Percentiles rank a stretch among this genome's conserved stretches.
Evolutionary conservation across 2,888 invertebrate genomes (phyloP).

Genomic region (Sussaba pulchella): DNA sequence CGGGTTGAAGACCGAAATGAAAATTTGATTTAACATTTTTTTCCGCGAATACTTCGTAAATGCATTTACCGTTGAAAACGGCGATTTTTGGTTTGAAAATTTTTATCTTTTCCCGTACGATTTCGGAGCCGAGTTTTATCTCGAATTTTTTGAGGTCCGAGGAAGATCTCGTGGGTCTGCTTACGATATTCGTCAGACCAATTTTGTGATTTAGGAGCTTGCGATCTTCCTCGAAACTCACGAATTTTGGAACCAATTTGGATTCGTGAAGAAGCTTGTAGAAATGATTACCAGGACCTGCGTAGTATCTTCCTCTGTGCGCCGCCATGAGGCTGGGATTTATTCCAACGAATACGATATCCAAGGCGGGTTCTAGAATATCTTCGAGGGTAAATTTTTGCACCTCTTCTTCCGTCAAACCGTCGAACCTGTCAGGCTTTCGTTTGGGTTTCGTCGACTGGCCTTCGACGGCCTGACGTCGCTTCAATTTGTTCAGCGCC

Average conservation of each 20-base stretch:
- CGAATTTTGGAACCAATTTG: constrained; percentile 74
- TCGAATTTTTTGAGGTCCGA: constrained; percentile 79
- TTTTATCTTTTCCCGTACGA: constrained; percentile 77
- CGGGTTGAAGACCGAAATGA: constrained; percentile 80
- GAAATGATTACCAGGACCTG: constrained; percentile 83
- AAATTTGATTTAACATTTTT: constrained; percentile 74
- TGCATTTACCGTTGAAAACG: constrained; percentile 82
- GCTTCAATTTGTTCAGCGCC: constrained; percentile 76
- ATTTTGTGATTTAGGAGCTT: constrained; percentile 78
- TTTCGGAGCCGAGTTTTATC: constrained; percentile 78
- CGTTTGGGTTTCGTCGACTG: constrained; percentile 64
- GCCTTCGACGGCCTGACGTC: constrained; percentile 60
- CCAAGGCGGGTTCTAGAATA: constrained; percentile 76
- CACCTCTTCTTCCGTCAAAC: constrained; percentile 79
- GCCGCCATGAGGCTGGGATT: constrained; percentile 82
- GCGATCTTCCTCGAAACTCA: constrained; percentile 79
- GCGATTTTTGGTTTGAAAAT: constrained; percentile 80
- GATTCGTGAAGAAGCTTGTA: constrained; percentile 81
- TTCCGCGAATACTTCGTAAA: constrained; percentile 80
- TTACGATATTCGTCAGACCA: constrained; percentile 82
- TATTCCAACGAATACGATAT: constrained; percentile 81
- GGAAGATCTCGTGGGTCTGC: constrained; percentile 80
- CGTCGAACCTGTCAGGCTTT: constrained; percentile 78
- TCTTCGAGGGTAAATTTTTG: constrained; percentile 78
- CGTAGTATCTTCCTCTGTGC: constrained; percentile 81